These are phyloP conservation scores for Dryadula phaetusa DNA, from an alignment of 2,888 invertebrate genomes.

Conservation along the genomic window DNA sequence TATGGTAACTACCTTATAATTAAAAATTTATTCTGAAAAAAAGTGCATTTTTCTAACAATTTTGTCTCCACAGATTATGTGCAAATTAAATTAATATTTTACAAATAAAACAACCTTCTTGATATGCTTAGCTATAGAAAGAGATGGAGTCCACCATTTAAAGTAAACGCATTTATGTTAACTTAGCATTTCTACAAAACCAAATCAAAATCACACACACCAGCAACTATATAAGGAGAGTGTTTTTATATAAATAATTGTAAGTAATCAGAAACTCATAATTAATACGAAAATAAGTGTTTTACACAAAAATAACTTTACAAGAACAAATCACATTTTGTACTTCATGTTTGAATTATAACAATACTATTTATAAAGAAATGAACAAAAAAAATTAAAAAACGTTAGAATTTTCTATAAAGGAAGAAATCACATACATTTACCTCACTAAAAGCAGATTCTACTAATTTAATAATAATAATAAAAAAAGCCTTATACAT, in stretches of 20 bases:
- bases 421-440: background rate
- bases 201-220: background rate
- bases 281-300: background rate
- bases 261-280: background rate
- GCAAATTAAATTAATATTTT: background rate
- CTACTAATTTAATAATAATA: background rate
- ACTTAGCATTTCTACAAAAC: conserved; percentile 2
- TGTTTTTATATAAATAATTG: no score
- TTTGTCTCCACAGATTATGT: background rate
- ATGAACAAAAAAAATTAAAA: background rate
- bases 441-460: conserved; percentile 4
- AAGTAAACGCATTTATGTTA: background rate
- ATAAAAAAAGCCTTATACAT: background rate
- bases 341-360: conserved; percentile 4
- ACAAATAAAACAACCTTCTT: conserved; percentile 23
- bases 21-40: background rate
- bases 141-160: background rate
- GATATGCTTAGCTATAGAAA: conserved; percentile 14
- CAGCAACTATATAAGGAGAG: background rate
- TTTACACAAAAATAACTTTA: no score
- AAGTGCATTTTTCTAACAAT: background rate
- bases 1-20: background rate
- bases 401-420: background rate
- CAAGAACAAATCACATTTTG: background rate
- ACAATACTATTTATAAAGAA: background rate